Evolutionary conservation across 2,888 invertebrate genomes (phyloP), one percentile per base, ranked within the genome.

Genomic region (Rhingia campestris): DNA sequence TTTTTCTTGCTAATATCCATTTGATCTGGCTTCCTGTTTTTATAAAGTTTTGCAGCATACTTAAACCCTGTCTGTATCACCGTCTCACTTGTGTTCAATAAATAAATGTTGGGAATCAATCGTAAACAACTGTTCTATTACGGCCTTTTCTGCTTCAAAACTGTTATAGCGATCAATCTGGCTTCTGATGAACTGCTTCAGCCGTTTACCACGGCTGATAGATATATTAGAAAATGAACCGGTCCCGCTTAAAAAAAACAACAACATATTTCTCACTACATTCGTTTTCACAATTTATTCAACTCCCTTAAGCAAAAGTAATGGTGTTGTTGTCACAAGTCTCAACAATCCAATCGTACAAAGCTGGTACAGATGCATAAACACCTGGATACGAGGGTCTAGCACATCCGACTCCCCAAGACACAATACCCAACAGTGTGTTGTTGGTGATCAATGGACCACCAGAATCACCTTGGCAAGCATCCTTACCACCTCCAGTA

Each of bases 401-500:
- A 0, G 88, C 89, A 45, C 90, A 90, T 4, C 89, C 90, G 14
- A 61, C 43, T 9, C 90, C 90, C 91, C 90, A 90, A 0, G 90
- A 90, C 0, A 90, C 90, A 72, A 90, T 87, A 33, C 90, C 91
- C 7, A 90, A n/a, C 7, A 88, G 86, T 10, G 86, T 39, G 4
- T 87, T 87, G 4, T 87, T 81, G 37, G 76, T 72, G 56, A 89
- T 86, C 45, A 90, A 58, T 3, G 90, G 89, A 10, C 90, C 90
- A 4, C 90, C 90, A 4, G 90, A 89, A 84, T 90, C 90, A n/a
- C 90, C 90, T 58, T 89, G 88, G 79, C 90, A 90, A 10, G 90
- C 87, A 86, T 90, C 90, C 69, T 88, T 87, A 39, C 90, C 91
- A 35, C 88, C 88, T 0, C 86, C 88, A 0, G 63, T 47, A 6